Base-by-base conservation (phyloP, 2,113 vertebrate genomes). In the Pelmatolapia mariae region DNA sequence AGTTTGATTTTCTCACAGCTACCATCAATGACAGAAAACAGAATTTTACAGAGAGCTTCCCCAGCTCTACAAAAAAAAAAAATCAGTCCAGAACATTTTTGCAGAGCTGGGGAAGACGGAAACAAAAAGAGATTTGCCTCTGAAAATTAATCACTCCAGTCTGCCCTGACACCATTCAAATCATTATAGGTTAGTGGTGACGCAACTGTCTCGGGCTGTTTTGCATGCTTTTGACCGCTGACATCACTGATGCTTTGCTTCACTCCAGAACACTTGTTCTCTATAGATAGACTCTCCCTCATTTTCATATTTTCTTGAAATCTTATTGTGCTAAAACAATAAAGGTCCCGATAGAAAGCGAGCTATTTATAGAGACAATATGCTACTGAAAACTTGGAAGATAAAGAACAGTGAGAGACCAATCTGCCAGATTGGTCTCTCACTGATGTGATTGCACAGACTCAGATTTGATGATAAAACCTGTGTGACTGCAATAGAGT, bases 241-340 rank as follows among this genome's bases (percentile, higher is more conserved):
- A 52, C 79, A 82, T 66, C 80, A 9, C 33, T 86, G 87, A 88
- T 71, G 73, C 13, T 66, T 2, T 5, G 82, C 81, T 86, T 38
- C 22, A 24, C 61, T 87, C 63, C 38, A 61, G 31, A 71, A 19
- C 12, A 11, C 47, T n/a, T 43, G 57, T 15, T 54, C 54, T 22
- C 53, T 12, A 26, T 4, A 80, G 80, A 95, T 89, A 91, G 88
- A 78, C 10, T 53, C 5, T 5, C 4, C 33, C 71, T 89, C 16
- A 90, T 90, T 91, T 92, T 86, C 83, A 89, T 88, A 89, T 81
- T 84, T 91, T 83, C 84, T 84, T 91, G 68, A 90, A 90, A 85
- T 89, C 40, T 85, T 73, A 80, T 86, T 66, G 61, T 11, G 33
- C n/a, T 50, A 29, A 84, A 85, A 76, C 29, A 80, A 83, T 57